Evolutionary conservation across 1,140 invertebrate species (phyloP), one percentile per base, ranked within the genome.

Genomic region (Leptinotarsa defecta): DNA sequence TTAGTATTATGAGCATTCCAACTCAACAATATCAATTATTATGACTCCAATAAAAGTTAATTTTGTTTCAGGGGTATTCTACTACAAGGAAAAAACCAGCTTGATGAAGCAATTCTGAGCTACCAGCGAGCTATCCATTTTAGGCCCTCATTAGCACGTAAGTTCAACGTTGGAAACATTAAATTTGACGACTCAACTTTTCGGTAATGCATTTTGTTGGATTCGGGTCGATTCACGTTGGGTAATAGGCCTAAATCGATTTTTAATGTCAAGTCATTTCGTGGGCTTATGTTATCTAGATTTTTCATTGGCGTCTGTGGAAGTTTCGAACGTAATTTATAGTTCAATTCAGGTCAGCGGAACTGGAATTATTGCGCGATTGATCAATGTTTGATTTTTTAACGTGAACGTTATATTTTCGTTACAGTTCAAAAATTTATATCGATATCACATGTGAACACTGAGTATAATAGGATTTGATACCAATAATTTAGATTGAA

Each of bases 71-170:
- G 96, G 84, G 97, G 97, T 74, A 94, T 98, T 82, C 88, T 98
- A 81, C 91, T 96, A 80, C 96, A 98, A 88, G 94, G 96, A 79
- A 92, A 95, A 87, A 92, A 93, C 81, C 89, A 95, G 81, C 93
- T 93, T 84, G 91, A 95, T 80, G 94, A 97, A 85, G 96, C 97
- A 64, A 92, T 98, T 78, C 90, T 94, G 84, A 96, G 94, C 86
- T 99, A 98, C 87, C 92, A 95, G 85, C 90, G 92, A 74, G 97
- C 97, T 48, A 97, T 98, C 83, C 92, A 95, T 84, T 98, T 94
- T 87, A 91, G 97, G 85, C 96, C 96, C 68, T 95, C 95, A 76
- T 90, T 99, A 86, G 96, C 96, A 85, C 90, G 96, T 98, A 90
- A 95, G 95, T 94, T 57, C 52, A 57, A 57, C 3, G n/a, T 17